Conservation (phyloP, 2,888 invertebrate genomes). For the Fragum sueziense region DNA sequence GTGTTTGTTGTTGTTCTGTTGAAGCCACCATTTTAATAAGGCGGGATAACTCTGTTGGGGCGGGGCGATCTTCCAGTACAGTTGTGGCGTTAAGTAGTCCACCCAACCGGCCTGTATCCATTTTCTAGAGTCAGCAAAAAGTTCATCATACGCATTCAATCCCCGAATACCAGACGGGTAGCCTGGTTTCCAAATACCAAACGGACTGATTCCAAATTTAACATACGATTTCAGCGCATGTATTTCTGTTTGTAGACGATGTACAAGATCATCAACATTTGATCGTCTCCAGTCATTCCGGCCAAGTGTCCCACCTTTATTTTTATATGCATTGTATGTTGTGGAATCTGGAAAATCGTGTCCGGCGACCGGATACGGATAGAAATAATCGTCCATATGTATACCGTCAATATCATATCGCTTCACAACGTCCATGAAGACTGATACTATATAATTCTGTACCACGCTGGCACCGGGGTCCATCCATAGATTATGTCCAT, state of each 20-base stretch:
- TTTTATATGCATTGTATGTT: conserved; percentile 72
- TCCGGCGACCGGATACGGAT: conserved; percentile 77
- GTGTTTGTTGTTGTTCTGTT: conserved; percentile 66
- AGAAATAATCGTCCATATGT: conserved; percentile 81
- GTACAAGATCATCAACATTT: conserved; percentile 74
- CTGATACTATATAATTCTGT: conserved; percentile 67
- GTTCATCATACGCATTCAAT: conserved; percentile 67
- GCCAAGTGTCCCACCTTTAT: conserved; percentile 69
- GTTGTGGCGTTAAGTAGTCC: conserved; percentile 78
- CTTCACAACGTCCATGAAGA: conserved; percentile 72
- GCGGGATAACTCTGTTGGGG: conserved; percentile 77
- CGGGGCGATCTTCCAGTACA: conserved; percentile 79
- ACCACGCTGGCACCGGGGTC: conserved; percentile 76
- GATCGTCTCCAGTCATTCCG: conserved; percentile 75
- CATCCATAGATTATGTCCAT: conserved; percentile 77
- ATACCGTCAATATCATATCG: conserved; percentile 79
- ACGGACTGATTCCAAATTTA: conserved; percentile 78
- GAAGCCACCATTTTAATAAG: conserved; percentile 78
- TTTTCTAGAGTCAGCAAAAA: conserved; percentile 76
- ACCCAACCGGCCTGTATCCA: conserved; percentile 78
- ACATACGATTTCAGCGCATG: conserved; percentile 66
- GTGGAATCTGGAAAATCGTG: conserved; percentile 72
- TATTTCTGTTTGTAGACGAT: conserved; percentile 63
- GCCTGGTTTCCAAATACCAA: conserved; percentile 79
- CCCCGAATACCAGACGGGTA: conserved; percentile 72